Conservation (phyloP, 2,888 invertebrate species). For the Drosophila atripex region DNA sequence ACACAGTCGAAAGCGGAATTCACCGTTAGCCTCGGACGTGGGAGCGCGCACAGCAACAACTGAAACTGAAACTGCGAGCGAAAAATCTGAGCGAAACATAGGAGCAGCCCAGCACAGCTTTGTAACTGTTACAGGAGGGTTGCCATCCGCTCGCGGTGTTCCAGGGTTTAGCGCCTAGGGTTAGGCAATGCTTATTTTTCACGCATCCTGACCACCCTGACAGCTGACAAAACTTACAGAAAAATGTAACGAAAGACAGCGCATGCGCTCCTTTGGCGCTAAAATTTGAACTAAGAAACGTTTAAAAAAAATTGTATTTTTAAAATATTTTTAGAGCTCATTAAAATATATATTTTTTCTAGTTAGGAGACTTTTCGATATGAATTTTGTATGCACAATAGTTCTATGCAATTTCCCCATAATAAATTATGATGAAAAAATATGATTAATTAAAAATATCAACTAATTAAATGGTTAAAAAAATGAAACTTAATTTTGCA, state of each 20-base stretch:
- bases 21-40: conserved; percentile 43
- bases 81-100: conserved; percentile 32
- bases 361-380: too few species aligned
- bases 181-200: conserved; percentile 2
- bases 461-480: neutral
- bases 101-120: conserved; percentile 15
- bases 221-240: conserved; percentile 12
- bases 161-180: neutral
- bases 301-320: too few species aligned
- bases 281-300: conserved; percentile 8
- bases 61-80: conserved; percentile 10
- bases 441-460: neutral
- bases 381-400: neutral
- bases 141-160: conserved; percentile 3
- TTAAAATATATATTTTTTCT: too few species aligned
- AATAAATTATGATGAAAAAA: neutral
- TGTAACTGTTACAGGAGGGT: conserved; percentile 9
- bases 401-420: neutral
- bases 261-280: conserved; percentile 14
- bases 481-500: neutral
- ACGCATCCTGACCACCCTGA: conserved; percentile 23
- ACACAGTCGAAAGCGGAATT: conserved; percentile 18
- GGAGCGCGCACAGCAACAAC: conserved; percentile 65
- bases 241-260: neutral
- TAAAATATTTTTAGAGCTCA: too few species aligned